Evolutionary conservation across 2,113 vertebrate genomes (phyloP), one percentile per base, ranked within the genome.

Genomic region (Pomatorhinus ruficollis): DNA sequence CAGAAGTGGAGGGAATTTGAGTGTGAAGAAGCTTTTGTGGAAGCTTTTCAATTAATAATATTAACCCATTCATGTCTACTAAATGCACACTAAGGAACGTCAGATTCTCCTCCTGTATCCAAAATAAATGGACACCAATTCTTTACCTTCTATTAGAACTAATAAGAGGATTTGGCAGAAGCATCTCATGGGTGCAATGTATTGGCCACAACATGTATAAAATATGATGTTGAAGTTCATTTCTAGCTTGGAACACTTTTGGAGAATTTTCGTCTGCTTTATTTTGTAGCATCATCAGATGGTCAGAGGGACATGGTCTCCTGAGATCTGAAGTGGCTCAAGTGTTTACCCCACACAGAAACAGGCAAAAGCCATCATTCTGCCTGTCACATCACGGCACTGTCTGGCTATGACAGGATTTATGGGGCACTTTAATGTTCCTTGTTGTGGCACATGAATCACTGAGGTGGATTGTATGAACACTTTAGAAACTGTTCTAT

Each of bases 371-470:
- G 47, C n/a, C 69, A 45, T 81, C 54, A 5, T 53, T 86, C 56
- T 50, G 14, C 64, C 42, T 21, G 1, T 78, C 33, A 44, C 28
- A 60, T 35, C 65, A 9, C 1, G 0, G 49, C 59, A 8, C 12
- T 83, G 35, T 23, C 82, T 79, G 71, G 22, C 71, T 79, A 50
- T 63, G 89, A n/a, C 68, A 82, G 78, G 84, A 74, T 94, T 88
- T 93, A 80, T 53, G 54, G 79, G 65, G 23, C 60, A 27, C 76
- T 91, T 83, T 42, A 37, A 14, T 16, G 69, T 82, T 78, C 45
- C 42, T 75, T 5, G 56, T 87, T 92, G 82, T 83, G 80, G 75
- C 86, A 54, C 83, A 37, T 83, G 71, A 95, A 83, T 93, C 88
- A 54, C 5, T 80, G 75, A 77, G 77, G 45, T 76, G 71, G 53